Percentiles rank a stretch among this genome's conserved stretches.
phyloP scores from a whole-genome alignment of 2,113 vertebrate species.

The Henicopernis longicauda region DNA sequence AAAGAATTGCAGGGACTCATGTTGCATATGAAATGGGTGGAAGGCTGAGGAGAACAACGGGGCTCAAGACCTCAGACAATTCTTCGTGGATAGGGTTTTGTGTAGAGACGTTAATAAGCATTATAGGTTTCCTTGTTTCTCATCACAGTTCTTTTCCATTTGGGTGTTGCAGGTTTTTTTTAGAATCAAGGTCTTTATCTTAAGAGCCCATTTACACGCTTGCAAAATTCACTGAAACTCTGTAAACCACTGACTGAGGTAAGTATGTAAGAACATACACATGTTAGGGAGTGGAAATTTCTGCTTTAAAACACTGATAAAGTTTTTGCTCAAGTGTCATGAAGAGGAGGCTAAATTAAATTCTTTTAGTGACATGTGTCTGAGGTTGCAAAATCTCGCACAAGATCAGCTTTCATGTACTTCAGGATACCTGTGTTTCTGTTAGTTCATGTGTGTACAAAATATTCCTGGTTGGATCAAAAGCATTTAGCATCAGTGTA shows the following conservation, averaged over 20 bases:
- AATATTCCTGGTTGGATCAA: not conserved
- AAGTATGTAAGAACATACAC: not conserved
- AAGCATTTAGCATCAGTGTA: not conserved
- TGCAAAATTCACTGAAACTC: not conserved
- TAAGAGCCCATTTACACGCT: not conserved
- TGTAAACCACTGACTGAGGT: not conserved
- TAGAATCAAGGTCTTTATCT: not conserved
- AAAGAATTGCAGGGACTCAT: not conserved
- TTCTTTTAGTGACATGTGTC: not conserved
- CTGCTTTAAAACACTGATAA: not conserved
- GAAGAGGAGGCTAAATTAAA: not conserved
- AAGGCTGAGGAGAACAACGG: not conserved
- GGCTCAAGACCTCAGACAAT: not conserved
- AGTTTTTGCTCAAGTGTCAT: not conserved
- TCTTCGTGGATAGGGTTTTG: not conserved
- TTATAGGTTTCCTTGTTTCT: not conserved
- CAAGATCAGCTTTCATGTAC: not conserved
- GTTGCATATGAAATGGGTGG: not conserved
- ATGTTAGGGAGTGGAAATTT: not conserved
- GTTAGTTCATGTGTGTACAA: not conserved
- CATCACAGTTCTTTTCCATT: not conserved
- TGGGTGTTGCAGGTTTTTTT: not conserved
- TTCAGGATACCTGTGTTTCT: not conserved
- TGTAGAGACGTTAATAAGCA: not conserved
- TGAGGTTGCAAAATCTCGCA: not conserved